These are phyloP conservation scores for Ageneiosus marmoratus DNA, from an alignment of 2,113 vertebrate species.

Conservation along the genomic window DNA sequence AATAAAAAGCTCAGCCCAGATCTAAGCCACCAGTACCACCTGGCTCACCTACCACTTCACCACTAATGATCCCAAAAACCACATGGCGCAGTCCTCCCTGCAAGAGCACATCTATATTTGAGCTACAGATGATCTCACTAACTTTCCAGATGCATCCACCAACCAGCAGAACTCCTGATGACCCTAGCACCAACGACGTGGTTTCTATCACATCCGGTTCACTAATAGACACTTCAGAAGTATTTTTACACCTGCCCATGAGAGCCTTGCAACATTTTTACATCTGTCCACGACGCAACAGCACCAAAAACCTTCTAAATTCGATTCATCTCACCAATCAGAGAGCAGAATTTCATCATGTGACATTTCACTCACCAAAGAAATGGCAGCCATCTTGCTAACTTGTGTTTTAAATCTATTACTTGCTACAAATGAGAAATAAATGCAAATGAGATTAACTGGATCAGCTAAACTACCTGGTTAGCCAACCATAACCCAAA, in stretches of 20 bases:
- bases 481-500: not conserved
- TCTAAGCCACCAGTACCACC: slow-evolving; percentile 31
- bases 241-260: not conserved
- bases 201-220: not conserved
- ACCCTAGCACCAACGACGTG: not conserved
- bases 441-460: not conserved
- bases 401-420: not conserved
- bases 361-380: not conserved
- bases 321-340: not conserved
- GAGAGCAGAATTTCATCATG: not conserved
- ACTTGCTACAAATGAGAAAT: not conserved
- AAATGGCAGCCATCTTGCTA: not conserved
- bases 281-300: too few species aligned
- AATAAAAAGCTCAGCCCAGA: slow-evolving; percentile 35
- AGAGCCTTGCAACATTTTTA: not conserved
- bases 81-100: not conserved
- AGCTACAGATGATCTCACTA: not conserved
- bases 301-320: not conserved
- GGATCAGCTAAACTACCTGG: not conserved
- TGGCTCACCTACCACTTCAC: not conserved
- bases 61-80: slow-evolving; percentile 1
- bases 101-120: not conserved
- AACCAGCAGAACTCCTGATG: not conserved
- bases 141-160: not conserved
- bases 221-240: not conserved